A percentile compares a stretch with the other conserved stretches of the same genome.
Evolutionary conservation across 2,888 invertebrate species (phyloP).

Genomic region (Conchocele bisecta): DNA sequence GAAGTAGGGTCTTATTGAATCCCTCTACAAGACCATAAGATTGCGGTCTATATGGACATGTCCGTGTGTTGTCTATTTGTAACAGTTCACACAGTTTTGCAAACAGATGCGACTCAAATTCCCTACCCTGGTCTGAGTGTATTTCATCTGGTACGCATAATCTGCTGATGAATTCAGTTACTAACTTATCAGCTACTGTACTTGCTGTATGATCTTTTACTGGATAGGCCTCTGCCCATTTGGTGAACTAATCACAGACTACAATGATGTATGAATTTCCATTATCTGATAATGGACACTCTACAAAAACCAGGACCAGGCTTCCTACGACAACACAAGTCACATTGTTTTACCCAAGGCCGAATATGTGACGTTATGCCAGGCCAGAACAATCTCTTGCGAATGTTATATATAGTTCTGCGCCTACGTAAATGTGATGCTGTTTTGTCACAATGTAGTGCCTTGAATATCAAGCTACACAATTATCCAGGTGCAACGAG

Average conservation of each 20-base stretch:
- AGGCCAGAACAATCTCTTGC: no score
- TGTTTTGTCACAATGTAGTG: no score
- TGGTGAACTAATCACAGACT: constrained; percentile 36
- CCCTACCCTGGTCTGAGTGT: no score
- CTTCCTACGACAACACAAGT: no score
- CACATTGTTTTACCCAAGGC: no score
- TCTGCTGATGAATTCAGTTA: constrained; percentile 21
- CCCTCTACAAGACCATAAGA: constrained; percentile 44
- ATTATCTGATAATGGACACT: constrained; percentile 4
- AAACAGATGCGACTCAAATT: constrained; percentile 41
- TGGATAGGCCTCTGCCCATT: constrained; percentile 19
- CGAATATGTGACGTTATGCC: no score
- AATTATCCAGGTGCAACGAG: not conserved
- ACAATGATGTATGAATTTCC: constrained; percentile 30
- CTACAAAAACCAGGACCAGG: not conserved
- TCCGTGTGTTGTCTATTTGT: no score
- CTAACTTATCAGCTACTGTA: no score
- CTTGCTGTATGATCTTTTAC: no score
- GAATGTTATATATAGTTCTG: no score
- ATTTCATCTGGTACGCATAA: constrained; percentile 36
- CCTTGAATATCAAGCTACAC: not conserved
- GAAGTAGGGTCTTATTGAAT: no score
- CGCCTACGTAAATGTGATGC: no score
- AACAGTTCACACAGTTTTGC: constrained; percentile 20
- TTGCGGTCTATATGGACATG: constrained; percentile 47